Conservation (phyloP, 2,888 invertebrate genomes). For the Platycheirus albimanus region DNA sequence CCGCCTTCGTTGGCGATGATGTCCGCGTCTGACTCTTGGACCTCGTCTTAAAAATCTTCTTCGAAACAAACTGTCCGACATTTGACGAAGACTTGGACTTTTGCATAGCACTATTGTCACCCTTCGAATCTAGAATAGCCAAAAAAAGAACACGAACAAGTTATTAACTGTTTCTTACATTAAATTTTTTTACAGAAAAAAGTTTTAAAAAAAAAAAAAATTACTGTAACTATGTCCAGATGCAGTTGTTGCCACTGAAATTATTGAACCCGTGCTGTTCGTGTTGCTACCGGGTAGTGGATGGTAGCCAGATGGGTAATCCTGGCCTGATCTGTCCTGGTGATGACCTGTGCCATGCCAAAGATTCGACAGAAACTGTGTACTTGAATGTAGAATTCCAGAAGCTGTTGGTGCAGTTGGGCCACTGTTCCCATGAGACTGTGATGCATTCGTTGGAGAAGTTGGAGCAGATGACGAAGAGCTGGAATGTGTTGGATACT, state of each 20-base stretch:
- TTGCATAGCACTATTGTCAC: constrained; percentile 87
- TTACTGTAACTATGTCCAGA: constrained; percentile 69
- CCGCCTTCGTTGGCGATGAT: constrained; percentile 76
- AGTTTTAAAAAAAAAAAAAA: constrained; percentile 21
- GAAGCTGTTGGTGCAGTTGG: constrained; percentile 65
- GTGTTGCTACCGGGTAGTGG: constrained; percentile 40
- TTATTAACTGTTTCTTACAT: background rate
- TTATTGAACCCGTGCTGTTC: constrained; percentile 53
- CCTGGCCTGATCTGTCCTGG: constrained; percentile 81
- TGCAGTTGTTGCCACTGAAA: constrained; percentile 48
- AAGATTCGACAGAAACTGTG: constrained; percentile 86
- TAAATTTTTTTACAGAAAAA: too few relatives aligned
- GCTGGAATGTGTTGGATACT: constrained; percentile 71
- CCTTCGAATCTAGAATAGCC: constrained; percentile 82
- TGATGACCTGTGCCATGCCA: constrained; percentile 84
- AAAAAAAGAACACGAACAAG: constrained; percentile 26
- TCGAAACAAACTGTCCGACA: constrained; percentile 92
- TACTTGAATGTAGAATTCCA: constrained; percentile 84
- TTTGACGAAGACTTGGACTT: constrained; percentile 95
- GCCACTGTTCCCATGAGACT: constrained; percentile 25
- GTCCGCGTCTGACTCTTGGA: constrained; percentile 91
- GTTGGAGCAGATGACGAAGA: constrained; percentile 77
- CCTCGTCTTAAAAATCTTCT: constrained; percentile 92
- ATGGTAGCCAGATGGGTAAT: constrained; percentile 75
- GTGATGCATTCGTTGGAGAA: constrained; percentile 76